phyloP scores from a whole-genome alignment of 1,140 invertebrate species.

The Achroia grisella region DNA sequence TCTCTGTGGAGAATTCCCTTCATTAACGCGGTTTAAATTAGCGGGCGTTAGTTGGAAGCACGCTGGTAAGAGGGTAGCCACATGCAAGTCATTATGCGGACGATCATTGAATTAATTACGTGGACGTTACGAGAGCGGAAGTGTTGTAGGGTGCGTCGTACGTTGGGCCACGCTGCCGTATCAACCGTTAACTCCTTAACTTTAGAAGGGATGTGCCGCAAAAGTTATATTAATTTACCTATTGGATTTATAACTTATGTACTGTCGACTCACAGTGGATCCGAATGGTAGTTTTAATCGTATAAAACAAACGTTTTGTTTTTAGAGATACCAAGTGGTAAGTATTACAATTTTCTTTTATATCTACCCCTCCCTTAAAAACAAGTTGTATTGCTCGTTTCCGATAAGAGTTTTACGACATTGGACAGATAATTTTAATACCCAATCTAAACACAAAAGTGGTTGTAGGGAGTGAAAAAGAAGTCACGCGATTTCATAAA shows the following conservation, averaged over 20 bases:
- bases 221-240: too few relatives aligned
- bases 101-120: slow-evolving; percentile 66
- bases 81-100: slow-evolving; percentile 65
- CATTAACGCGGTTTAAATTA: slow-evolving; percentile 54
- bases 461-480: slow-evolving; percentile 10
- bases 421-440: too few relatives aligned
- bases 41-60: slow-evolving; percentile 43
- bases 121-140: slow-evolving; percentile 29
- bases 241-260: too few relatives aligned
- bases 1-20: slow-evolving; percentile 42
- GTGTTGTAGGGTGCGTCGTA: slow-evolving; percentile 10
- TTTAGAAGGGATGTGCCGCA: too few relatives aligned
- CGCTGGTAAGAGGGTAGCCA: slow-evolving; percentile 38
- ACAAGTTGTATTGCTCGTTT: too few relatives aligned
- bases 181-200: not conserved
- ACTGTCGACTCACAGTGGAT: too few relatives aligned
- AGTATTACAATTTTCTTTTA: too few relatives aligned
- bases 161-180: not conserved
- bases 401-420: too few relatives aligned
- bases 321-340: too few relatives aligned
- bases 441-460: not conserved
- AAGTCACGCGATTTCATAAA: not conserved
- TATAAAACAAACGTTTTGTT: too few relatives aligned
- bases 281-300: too few relatives aligned
- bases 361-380: too few relatives aligned